Percentiles rank a stretch among this genome's conserved stretches.
phyloP scores from a whole-genome alignment of 2,113 vertebrate genomes.

The Aleadryas rufinucha region DNA sequence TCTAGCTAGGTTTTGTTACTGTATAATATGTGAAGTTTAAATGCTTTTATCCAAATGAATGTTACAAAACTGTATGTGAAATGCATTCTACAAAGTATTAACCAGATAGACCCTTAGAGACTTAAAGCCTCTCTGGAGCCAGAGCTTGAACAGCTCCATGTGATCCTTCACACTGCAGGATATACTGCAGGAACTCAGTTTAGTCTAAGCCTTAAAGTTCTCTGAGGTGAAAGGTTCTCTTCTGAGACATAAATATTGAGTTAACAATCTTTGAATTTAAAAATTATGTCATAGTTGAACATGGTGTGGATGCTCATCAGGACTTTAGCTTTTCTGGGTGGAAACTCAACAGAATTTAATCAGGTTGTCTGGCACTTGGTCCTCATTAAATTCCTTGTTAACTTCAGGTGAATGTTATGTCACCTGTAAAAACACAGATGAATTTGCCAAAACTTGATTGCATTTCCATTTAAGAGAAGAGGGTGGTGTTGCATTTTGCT shows the following conservation, averaged over 20 bases:
- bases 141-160: not conserved
- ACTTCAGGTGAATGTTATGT: not conserved
- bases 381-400: not conserved
- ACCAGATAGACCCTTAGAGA: not conserved
- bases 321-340: not conserved
- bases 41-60: not conserved
- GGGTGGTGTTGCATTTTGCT: not conserved
- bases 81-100: not conserved
- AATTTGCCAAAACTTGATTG: not conserved
- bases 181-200: not conserved
- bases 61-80: not conserved
- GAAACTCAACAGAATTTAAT: not conserved
- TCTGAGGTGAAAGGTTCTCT: not conserved
- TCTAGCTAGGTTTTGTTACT: not conserved
- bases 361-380: not conserved
- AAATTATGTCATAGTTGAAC: fast-evolving
- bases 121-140: not conserved
- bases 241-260: not conserved
- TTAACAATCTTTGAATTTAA: not conserved
- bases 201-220: not conserved
- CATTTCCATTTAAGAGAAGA: not conserved
- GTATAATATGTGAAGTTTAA: not conserved
- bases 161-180: not conserved
- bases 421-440: not conserved
- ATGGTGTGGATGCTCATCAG: not conserved